Percentiles rank a stretch among this genome's conserved stretches.
phyloP scores from a whole-genome alignment of 2,888 invertebrate genomes.

The Spodoptera littoralis region DNA sequence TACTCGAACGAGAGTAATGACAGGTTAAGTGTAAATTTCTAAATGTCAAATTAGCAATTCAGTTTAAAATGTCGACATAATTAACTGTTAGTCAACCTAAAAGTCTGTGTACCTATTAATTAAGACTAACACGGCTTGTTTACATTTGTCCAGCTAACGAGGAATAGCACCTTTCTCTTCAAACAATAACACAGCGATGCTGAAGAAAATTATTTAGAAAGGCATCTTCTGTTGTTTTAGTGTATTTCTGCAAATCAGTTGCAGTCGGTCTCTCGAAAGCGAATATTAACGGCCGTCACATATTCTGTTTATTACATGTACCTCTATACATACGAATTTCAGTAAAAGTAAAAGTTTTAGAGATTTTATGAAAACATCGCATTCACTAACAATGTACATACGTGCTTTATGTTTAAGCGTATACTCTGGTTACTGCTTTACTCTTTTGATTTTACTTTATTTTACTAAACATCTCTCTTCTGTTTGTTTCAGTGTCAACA shows the following conservation, averaged over 20 bases:
- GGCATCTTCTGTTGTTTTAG: slow-evolving; percentile 59
- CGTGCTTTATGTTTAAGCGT: slow-evolving; percentile 12
- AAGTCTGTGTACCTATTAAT: slow-evolving; percentile 62
- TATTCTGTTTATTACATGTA: slow-evolving; percentile 30
- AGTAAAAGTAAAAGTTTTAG: slow-evolving; percentile 62
- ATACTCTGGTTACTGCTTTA: neutral
- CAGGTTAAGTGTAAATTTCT: slow-evolving; percentile 47
- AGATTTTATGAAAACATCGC: slow-evolving; percentile 48
- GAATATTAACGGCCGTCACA: slow-evolving; percentile 36
- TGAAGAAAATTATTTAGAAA: slow-evolving; percentile 70
- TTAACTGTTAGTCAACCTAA: slow-evolving; percentile 60
- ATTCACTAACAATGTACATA: slow-evolving; percentile 23
- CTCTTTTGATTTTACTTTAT: neutral
- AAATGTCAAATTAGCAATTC: slow-evolving; percentile 54
- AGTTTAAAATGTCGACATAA: slow-evolving; percentile 44
- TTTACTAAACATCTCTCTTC: slow-evolving; percentile 48
- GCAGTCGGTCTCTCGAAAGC: slow-evolving; percentile 54
- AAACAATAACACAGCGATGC: slow-evolving; percentile 68
- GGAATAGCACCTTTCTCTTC: slow-evolving; percentile 76
- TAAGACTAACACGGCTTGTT: slow-evolving; percentile 62
- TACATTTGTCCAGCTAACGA: slow-evolving; percentile 59
- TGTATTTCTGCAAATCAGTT: slow-evolving; percentile 55
- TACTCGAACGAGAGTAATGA: slow-evolving; percentile 12
- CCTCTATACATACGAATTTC: slow-evolving; percentile 37
- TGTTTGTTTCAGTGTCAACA: slow-evolving; percentile 88